A percentile compares a stretch with the other conserved stretches of the same genome.
phyloP scores from a whole-genome alignment of 2,113 vertebrate species.

The Synodontis membranacea region DNA sequence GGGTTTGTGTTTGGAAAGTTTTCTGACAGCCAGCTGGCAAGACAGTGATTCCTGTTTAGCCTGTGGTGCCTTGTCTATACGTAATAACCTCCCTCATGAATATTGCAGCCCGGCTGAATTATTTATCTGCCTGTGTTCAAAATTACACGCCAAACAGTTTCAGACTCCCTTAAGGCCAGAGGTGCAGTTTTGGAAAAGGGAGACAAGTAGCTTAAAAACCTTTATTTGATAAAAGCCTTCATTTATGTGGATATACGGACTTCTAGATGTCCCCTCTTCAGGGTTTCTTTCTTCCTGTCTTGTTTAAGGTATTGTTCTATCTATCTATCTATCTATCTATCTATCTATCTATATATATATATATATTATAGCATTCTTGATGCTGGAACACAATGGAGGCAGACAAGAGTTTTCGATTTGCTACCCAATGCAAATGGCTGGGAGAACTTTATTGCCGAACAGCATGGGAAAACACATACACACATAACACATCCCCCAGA shows the following conservation, averaged over 20 bases:
- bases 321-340: not conserved
- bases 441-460: no score
- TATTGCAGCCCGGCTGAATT: slow-evolving; percentile 71
- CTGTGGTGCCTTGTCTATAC: slow-evolving; percentile 69
- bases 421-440: no score
- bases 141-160: slow-evolving; percentile 67
- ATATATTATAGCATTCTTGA: no score
- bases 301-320: not conserved
- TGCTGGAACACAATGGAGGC: no score
- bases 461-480: no score
- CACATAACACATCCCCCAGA: no score
- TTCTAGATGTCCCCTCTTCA: slow-evolving; percentile 32
- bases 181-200: slow-evolving; percentile 21
- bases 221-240: slow-evolving; percentile 52
- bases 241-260: slow-evolving; percentile 52
- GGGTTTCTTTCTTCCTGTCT: not conserved
- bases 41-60: slow-evolving; percentile 66
- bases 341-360: not conserved
- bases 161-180: slow-evolving; percentile 60
- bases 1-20: slow-evolving; percentile 37
- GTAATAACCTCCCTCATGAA: slow-evolving; percentile 74
- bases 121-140: slow-evolving; percentile 69
- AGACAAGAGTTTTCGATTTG: no score
- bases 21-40: slow-evolving; percentile 43
- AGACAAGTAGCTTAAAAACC: slow-evolving; percentile 46